Evolutionary conservation across 1,140 invertebrate genomes (phyloP), one percentile per base, ranked within the genome.

Genomic region (Drosophila simulans): DNA sequence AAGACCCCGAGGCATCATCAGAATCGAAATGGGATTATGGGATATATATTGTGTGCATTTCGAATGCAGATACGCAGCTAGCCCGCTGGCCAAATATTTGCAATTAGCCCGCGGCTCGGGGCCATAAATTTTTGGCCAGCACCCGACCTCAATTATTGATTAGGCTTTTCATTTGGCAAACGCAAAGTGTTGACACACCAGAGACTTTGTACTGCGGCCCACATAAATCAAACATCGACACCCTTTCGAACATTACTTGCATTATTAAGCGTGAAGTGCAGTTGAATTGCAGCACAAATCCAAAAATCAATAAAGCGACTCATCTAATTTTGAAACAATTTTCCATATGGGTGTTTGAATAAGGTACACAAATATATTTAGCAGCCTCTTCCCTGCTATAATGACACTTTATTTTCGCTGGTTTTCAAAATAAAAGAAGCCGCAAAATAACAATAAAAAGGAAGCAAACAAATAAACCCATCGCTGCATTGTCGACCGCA

Each of bases 1-100:
- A 35, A 51, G 34, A 20, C 66, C 43, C 66, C 12, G 13, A 46
- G 55, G 66, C 52, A 56, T 31, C 31, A 10, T 10, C 31, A 31
- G 7, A 31, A 31, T 49, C 13, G 31, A 11, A 25, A 60, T 22
- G 22, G 66, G 51, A 70, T 70, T 70, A 70, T 46, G 31, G 22
- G 15, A 31, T n/a, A 25, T 59, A 37, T 13, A 48, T 34, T 22
- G 31, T 48, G 42, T 54, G 64, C 64, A 68, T 66, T 34, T 52
- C 27, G 45, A 27, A 68, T 68, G 60, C 20, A 22, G 12, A 56
- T 56, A 48, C 40, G 51, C 51, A 52, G 34, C 43, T 64, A 68
- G 27, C 65, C 46, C 27, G 65, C 60, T 64, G 5, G 2, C 12
- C n/a, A 71, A 71, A 71, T 70, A 71, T 71, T 71, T 71, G 65